phyloP scores from a whole-genome alignment of 2,797 vertebrate species.

The Zenarchopterus dispar region DNA sequence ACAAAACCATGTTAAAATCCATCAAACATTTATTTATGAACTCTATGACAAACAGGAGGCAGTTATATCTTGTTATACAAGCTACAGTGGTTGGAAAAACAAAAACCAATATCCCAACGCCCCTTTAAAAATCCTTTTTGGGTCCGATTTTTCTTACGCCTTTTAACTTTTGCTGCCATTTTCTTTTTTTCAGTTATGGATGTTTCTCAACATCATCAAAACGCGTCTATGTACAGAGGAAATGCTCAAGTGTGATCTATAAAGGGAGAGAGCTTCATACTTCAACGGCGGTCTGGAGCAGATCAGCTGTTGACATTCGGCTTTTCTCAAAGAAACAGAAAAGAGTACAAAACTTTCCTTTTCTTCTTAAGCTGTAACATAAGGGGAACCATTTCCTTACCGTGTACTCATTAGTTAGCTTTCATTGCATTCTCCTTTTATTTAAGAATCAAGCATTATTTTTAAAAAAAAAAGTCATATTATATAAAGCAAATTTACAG shows the following conservation, averaged over 20 bases:
- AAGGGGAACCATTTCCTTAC: conserved; percentile 34
- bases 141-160: conserved; percentile 29
- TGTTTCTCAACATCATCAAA: conserved; percentile 51
- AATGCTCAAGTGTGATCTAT: conserved; percentile 59
- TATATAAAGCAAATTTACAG: conserved; percentile 78
- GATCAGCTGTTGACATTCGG: conserved; percentile 79
- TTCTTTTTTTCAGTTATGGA: conserved; percentile 1
- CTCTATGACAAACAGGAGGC: conserved; percentile 80
- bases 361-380: conserved; percentile 64
- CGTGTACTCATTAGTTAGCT: conserved; percentile 42
- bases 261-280: conserved; percentile 77
- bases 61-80: conserved; percentile 72
- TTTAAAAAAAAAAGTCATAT: conserved; percentile 59
- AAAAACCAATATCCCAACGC: conserved; percentile 35
- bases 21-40: conserved; percentile 83
- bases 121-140: conserved; percentile 56
- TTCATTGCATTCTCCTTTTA: conserved; percentile 66
- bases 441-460: conserved; percentile 56
- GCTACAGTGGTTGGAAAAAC: conserved; percentile 62
- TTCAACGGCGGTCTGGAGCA: conserved; percentile 67
- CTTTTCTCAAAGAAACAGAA: conserved; percentile 69
- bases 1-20: conserved; percentile 42
- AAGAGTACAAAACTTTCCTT: conserved; percentile 69
- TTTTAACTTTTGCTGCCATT: conserved; percentile 28
- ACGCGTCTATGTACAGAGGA: conserved; percentile 76